Evolutionary conservation across 2,113 vertebrate species (phyloP).

Genomic region (Galeopterus variegatus): DNA sequence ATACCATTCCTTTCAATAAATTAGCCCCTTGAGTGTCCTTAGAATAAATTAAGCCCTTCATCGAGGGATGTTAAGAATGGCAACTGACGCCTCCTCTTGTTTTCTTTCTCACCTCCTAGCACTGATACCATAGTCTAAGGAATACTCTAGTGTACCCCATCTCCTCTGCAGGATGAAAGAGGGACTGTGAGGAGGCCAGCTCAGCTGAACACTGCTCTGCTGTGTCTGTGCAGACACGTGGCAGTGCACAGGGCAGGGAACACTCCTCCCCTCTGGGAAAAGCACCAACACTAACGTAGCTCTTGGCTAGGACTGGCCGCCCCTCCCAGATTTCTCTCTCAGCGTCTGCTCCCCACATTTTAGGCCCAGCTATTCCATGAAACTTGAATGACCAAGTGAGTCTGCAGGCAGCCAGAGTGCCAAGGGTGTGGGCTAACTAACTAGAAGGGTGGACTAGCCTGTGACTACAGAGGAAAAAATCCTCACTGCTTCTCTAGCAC

Average conservation of each 20-base stretch:
- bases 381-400: constrained; percentile 34
- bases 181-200: constrained; percentile 67
- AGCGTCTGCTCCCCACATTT: neutral
- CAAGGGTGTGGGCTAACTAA: constrained; percentile 56
- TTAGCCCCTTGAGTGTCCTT: neutral
- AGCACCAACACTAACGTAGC: constrained; percentile 59
- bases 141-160: neutral
- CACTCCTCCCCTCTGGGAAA: constrained; percentile 77
- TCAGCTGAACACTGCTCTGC: constrained; percentile 38
- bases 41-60: neutral
- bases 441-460: neutral
- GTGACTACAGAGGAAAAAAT: neutral
- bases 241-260: constrained; percentile 53
- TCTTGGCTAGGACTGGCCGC: constrained; percentile 64
- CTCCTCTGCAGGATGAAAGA: constrained; percentile 51
- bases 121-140: neutral
- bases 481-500: neutral
- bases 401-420: constrained; percentile 35
- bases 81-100: neutral
- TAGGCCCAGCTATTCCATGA: neutral
- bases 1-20: neutral
- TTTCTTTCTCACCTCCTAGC: neutral
- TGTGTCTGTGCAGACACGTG: constrained; percentile 68
- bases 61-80: neutral
- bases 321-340: constrained; percentile 64